Evolutionary conservation across 1,140 invertebrate species (phyloP), one percentile per base, ranked within the genome.

Genomic region (Lasioglossum albipes): DNA sequence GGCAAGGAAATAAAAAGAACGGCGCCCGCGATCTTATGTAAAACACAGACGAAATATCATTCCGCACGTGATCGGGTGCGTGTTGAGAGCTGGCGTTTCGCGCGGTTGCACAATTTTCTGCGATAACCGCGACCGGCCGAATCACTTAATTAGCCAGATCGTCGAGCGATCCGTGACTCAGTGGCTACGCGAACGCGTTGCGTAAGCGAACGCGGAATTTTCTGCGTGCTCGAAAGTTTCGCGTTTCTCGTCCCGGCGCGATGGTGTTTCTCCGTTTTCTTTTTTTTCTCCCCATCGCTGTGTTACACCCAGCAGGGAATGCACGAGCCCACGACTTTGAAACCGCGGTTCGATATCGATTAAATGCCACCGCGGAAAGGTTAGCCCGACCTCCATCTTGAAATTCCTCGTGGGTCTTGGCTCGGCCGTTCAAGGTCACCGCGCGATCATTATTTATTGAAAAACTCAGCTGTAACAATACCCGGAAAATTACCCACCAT

Each of bases 311-410:
- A 45, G 52, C 22, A 1, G 54, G 16, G 64, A 61, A 70, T 41
- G 49, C 57, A 73, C 22, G 18, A 27, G 31, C 36, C 62, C 62
- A 64, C 68, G 74, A 82, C 84, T 85, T 85, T 85, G 83, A 85
- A 82, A 85, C 74, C 31, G 16, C 71, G 70, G 45, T 59, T 82
- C 74, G 83, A 82, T 85, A 85, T 85, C 75, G 84, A 85, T 85
- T 85, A 75, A 85, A 78, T 82, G 70, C 65, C 83, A 78, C 52
- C 41, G 12, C 9, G 61, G 52, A 77, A 81, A 81, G 84, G 61
- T 68, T 73, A 76, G 16, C 49, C 22, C 69, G 54, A 79, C 78
- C 67, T 73, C 76, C 59, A 62, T 67, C 59, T 52, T 62, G 76
- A 67, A 67, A 68, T 70, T 75, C 20, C 45, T 41, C 59, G 16